Evolutionary conservation across 2,888 invertebrate species (phyloP), one percentile per base, ranked within the genome.

Genomic region (Dastarcus helophoroides): DNA sequence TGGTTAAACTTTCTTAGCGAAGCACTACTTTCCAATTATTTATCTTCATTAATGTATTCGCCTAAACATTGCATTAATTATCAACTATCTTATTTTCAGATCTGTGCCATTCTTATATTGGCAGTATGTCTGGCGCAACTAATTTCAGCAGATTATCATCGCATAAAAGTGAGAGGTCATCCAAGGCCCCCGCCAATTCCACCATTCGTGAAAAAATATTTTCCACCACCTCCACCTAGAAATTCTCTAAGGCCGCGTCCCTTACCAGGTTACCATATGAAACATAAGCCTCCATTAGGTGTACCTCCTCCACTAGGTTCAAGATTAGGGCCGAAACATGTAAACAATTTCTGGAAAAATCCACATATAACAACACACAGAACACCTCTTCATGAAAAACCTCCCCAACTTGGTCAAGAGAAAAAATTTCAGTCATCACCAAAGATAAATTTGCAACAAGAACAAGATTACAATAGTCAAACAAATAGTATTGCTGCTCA

Each of bases 391-490:
- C 38, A 33, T 25, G 35, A 35, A 17, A 30, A 31, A n/a, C 33
- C 39, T 2, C 14, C 24, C 2, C 30, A 26, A 14, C 6, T 6
- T 24, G 26, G 4, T 27, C 30, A 14, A 3, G 45, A 51, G 25
- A 47, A 48, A 29, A 39, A 40, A 5, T 46, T 45, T 36, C 35
- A 47, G 14, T 50, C 50, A 3, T 48, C 54, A n/a, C 52, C 56
- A 1, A 45, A 48, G 8, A 46, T 48, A 14, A 43, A 38, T 11
- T 14, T 38, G 2, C 45, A 40, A 17, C 27, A 44, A 32, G 58
- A 61, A 38, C 54, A 48, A 33, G 58, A 59, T 36, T 56, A 51
- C 36, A 60, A 58, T 23, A 42, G 57, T 6, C 58, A 57, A 41
- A 55, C 52, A 14, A 60, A 57, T 35, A 55, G 42, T 32, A 60